Conservation (phyloP, 2,113 vertebrate genomes). For the Cavia aperea region DNA sequence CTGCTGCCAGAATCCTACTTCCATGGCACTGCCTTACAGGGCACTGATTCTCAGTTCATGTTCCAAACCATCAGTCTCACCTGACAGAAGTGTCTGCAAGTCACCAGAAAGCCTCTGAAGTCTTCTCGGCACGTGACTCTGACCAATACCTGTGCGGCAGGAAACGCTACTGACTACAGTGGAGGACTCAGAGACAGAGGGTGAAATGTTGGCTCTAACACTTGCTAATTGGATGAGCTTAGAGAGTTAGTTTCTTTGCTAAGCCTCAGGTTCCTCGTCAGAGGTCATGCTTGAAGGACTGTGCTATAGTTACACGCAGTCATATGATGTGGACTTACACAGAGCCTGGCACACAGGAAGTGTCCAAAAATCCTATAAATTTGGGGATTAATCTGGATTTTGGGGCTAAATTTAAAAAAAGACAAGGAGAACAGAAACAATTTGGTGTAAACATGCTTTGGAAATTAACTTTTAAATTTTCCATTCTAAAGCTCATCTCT, state of each 20-base stretch:
- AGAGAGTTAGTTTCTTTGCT: background rate
- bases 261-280: background rate
- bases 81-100: background rate
- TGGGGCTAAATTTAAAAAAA: background rate
- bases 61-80: background rate
- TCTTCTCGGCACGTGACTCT: background rate
- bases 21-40: background rate
- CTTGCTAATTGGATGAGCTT: background rate
- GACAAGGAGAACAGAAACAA: background rate
- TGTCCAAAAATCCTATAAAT: background rate
- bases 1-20: background rate
- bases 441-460: background rate
- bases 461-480: constrained; percentile 23
- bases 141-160: background rate
- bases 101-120: background rate
- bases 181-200: background rate
- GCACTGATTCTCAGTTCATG: background rate
- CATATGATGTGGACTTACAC: background rate
- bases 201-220: background rate
- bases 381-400: background rate
- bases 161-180: background rate
- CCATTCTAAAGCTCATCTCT: background rate
- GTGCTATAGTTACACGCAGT: background rate
- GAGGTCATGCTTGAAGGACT: background rate
- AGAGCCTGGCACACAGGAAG: background rate